These are phyloP conservation scores for Empis stercorea DNA, from an alignment of 2,888 invertebrate genomes.

Conservation along the genomic window DNA sequence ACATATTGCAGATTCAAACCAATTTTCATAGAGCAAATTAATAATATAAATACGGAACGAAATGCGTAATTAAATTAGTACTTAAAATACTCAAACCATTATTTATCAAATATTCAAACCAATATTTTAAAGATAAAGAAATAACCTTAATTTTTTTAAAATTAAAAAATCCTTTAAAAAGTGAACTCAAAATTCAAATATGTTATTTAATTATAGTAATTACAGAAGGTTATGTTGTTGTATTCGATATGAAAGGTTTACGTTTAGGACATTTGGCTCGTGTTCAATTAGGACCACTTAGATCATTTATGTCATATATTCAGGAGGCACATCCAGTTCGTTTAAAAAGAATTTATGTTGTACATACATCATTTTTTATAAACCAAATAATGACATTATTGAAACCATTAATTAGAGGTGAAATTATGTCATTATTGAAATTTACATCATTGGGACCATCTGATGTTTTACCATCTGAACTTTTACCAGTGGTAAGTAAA, in stretches of 20 bases:
- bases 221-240: constrained; percentile 46
- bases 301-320: constrained; percentile 53
- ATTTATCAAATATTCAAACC: too few relatives aligned
- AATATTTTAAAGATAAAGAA: too few relatives aligned
- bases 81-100: too few relatives aligned
- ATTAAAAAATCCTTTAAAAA: too few relatives aligned
- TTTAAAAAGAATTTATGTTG: constrained; percentile 50
- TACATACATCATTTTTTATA: constrained; percentile 53
- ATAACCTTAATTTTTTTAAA: too few relatives aligned
- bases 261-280: constrained; percentile 51
- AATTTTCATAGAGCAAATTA: too few relatives aligned
- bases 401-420: constrained; percentile 49
- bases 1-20: too few relatives aligned
- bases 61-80: too few relatives aligned
- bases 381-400: constrained; percentile 55
- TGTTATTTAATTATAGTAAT: constrained; percentile 21
- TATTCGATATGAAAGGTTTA: constrained; percentile 56
- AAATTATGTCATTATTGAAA: constrained; percentile 46
- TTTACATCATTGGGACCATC: constrained; percentile 43
- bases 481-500: constrained; percentile 15
- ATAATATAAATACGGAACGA: too few relatives aligned
- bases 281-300: constrained; percentile 47
- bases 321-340: constrained; percentile 56
- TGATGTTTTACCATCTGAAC: constrained; percentile 16
- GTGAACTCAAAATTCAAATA: too few relatives aligned